phyloP scores from a whole-genome alignment of 2,888 invertebrate species.

The Acleris laterana region DNA sequence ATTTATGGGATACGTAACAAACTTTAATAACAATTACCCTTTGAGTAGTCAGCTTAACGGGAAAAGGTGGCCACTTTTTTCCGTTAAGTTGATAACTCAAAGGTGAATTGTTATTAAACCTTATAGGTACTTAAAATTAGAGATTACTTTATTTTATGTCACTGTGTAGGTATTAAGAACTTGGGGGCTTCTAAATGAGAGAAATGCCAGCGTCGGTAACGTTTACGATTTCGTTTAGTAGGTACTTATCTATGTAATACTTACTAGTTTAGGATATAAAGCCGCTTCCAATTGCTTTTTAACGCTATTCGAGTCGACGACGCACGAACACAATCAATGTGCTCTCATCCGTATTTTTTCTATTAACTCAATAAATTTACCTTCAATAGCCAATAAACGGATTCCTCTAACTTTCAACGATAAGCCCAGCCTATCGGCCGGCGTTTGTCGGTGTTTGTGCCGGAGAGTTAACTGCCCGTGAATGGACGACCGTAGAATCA shows the following conservation, averaged over 20 bases:
- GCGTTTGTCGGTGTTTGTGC: constrained; percentile 42
- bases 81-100: too few relatives aligned
- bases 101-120: too few relatives aligned
- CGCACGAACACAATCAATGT: constrained; percentile 21
- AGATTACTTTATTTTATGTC: too few relatives aligned
- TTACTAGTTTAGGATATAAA: neutral
- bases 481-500: constrained; percentile 46
- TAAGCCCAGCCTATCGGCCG: constrained; percentile 45
- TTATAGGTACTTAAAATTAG: too few relatives aligned
- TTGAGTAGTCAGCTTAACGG: too few relatives aligned
- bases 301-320: neutral
- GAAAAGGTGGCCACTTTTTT: too few relatives aligned
- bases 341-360: constrained; percentile 25
- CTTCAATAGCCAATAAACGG: constrained; percentile 44
- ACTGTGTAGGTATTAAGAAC: too few relatives aligned
- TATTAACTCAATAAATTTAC: constrained; percentile 35
- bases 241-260: neutral
- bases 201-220: too few relatives aligned
- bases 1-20: too few relatives aligned
- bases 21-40: too few relatives aligned
- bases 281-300: neutral
- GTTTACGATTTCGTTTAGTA: too few relatives aligned
- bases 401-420: constrained; percentile 42
- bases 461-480: constrained; percentile 52
- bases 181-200: too few relatives aligned